These are phyloP conservation scores for Sicus ferrugineus DNA, from an alignment of 2,888 invertebrate genomes.

Conservation along the genomic window DNA sequence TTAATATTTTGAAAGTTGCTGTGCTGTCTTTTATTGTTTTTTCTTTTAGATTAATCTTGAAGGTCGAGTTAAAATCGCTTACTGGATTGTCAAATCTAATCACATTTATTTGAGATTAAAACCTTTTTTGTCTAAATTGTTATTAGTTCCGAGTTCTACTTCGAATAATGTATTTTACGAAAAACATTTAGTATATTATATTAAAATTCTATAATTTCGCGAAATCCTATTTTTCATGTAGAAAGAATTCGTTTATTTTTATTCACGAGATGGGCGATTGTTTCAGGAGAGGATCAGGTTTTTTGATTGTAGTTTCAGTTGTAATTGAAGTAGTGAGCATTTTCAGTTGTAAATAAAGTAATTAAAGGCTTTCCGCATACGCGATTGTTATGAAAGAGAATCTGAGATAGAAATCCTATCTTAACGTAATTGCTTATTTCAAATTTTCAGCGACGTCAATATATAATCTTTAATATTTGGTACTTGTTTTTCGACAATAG, in stretches of 20 bases:
- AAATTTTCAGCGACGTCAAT: no score
- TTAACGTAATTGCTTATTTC: no score
- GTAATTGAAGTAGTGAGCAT: background rate
- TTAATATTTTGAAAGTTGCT: constrained; percentile 18
- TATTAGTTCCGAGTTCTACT: constrained; percentile 2
- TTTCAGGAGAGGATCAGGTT: background rate
- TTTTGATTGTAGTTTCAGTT: constrained; percentile 31
- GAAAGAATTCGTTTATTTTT: constrained; percentile 4
- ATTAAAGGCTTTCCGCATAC: constrained; percentile 49
- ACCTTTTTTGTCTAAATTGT: constrained; percentile 7
- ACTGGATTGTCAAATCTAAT: constrained; percentile 63
- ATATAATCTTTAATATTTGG: no score
- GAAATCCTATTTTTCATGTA: background rate
- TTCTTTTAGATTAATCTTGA: constrained; percentile 19
- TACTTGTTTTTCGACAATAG: no score
- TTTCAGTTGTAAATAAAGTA: constrained; percentile 57
- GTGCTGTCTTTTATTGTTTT: constrained; percentile 3
- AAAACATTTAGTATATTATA: background rate
- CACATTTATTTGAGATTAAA: constrained; percentile 53
- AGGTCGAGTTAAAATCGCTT: constrained; percentile 10
- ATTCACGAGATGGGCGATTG: constrained; percentile 45
- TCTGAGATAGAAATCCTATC: background rate
- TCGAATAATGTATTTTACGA: background rate
- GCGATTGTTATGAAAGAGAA: background rate
- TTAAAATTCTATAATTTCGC: background rate